Evolutionary conservation across 64 coral and sea anemone genomes (phyloP).

Genomic region (Anthopleura sola): DNA sequence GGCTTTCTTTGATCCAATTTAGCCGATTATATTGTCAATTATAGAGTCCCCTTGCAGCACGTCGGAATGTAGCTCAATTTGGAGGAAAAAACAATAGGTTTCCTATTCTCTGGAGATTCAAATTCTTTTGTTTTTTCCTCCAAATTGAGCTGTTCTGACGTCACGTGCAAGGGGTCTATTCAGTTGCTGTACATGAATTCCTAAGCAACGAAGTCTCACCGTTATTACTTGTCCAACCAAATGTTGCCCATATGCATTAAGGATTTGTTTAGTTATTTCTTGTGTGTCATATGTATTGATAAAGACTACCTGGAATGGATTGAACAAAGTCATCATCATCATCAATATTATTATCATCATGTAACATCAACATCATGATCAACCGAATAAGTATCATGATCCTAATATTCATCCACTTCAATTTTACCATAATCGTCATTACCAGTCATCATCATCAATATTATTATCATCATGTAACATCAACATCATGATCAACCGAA

Average conservation of each 20-base stretch:
- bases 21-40: too few relatives aligned
- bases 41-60: too few relatives aligned
- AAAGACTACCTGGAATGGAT: constrained; percentile 35
- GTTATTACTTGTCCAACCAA: constrained; percentile 64
- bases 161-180: too few relatives aligned
- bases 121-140: too few relatives aligned
- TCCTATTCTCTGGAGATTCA: too few relatives aligned
- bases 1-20: too few relatives aligned
- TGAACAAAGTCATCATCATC: neutral
- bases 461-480: neutral
- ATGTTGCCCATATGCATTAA: constrained; percentile 57
- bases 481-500: neutral
- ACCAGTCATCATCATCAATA: neutral
- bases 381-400: neutral
- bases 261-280: constrained; percentile 37
- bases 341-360: neutral
- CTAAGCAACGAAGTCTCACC: constrained; percentile 37
- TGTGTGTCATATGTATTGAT: constrained; percentile 55
- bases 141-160: too few relatives aligned
- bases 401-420: neutral
- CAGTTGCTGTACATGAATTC: too few relatives aligned
- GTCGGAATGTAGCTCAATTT: too few relatives aligned
- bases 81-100: too few relatives aligned
- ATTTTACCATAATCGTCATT: neutral
- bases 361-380: neutral